Evolutionary conservation across 2,797 vertebrate genomes (phyloP), one percentile per base, ranked within the genome.

Genomic region (Enteromius unitaeniatus): DNA sequence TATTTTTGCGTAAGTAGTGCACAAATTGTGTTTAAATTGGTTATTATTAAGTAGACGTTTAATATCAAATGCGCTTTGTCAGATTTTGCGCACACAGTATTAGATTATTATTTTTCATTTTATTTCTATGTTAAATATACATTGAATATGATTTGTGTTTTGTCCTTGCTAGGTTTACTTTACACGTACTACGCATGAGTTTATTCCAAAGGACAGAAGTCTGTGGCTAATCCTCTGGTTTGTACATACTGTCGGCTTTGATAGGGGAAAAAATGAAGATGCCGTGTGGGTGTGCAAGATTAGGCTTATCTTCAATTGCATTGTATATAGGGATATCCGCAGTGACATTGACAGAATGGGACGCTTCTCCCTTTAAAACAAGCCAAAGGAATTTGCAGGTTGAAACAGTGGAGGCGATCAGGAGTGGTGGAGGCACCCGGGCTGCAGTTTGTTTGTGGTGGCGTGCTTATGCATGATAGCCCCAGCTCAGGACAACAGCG

Each of bases 241-340:
- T 80, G 85, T 87, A 86, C 85, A 80, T 83, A 84, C 81, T 76
- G 65, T 69, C 31, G 72, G 79, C 84, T 86, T 79, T 76, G 84
- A 89, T 88, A 86, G 49, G 40, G 40, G 17, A 64, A 74, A 83
- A 84, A 84, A 82, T 79, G 64, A 86, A 88, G 88, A 84, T 86
- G 79, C 81, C 47, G 85, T 86, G 73, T 88, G 85, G 82, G 86
- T 84, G 77, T 87, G 78, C 68, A 78, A 88, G 81, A 88, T 88
- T 86, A 90, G 67, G 74, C 83, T 90, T 84, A 87, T 89, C 87
- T 88, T 83, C 84, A 85, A 88, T 89, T 88, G 87, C 86, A 88
- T 87, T 86, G 83, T 90, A 87, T 87, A 87, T 89, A 87, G 81
- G 84, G 84, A 87, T 85, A 89, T 88, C 85, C 67, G 28, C 69